Conservation (phyloP, 2,797 vertebrate species). For the Pipistrellus pygmaeus region DNA sequence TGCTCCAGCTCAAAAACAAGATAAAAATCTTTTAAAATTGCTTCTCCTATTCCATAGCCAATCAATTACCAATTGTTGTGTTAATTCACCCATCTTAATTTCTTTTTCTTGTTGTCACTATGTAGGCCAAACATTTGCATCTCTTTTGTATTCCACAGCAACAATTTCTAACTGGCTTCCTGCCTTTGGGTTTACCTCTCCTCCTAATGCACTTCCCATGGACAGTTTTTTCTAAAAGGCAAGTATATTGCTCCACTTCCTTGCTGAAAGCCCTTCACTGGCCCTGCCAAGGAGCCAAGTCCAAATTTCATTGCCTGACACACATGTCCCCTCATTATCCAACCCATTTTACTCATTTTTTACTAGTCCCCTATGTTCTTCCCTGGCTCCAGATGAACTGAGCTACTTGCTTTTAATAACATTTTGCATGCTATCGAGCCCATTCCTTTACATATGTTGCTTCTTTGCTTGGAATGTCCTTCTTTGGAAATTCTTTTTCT, state of each 20-base stretch:
- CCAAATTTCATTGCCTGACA: neutral
- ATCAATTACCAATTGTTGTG: neutral
- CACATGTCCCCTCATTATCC: neutral
- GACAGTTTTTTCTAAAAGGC: neutral
- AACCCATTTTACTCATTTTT: neutral
- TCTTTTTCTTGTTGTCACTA: neutral
- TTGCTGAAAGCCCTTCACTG: neutral
- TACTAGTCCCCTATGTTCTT: neutral
- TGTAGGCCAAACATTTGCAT: neutral
- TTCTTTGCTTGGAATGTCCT: neutral
- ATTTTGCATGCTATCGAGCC: neutral
- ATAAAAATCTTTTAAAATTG: neutral
- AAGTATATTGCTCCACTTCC: neutral
- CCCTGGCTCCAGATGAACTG: neutral
- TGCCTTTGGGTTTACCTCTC: neutral
- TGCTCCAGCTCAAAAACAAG: neutral
- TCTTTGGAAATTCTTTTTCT: neutral
- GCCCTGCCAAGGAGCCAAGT: neutral
- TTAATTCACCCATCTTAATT: neutral
- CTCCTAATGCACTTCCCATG: neutral
- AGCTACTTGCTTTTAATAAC: slow-evolving; percentile 7
- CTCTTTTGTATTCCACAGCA: neutral
- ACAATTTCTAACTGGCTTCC: slow-evolving; percentile 24
- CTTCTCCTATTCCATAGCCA: neutral
- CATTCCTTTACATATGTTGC: neutral